These are phyloP conservation scores for Thalassophryne amazonica DNA, from an alignment of 2,797 vertebrate species.

Conservation along the genomic window DNA sequence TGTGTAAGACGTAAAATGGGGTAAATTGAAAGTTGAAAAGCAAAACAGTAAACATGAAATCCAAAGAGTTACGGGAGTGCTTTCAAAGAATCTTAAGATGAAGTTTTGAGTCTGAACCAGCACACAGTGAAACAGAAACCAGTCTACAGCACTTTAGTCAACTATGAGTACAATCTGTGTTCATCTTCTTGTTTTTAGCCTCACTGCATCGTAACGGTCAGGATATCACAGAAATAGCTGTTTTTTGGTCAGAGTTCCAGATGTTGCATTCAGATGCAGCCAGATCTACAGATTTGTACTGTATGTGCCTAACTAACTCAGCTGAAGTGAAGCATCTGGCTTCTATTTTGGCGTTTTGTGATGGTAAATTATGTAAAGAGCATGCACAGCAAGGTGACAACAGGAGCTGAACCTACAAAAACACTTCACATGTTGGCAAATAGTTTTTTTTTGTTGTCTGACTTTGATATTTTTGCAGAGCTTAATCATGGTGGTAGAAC, in stretches of 20 bases:
- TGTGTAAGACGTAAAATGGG: neutral
- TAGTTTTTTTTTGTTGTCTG: constrained; percentile 21
- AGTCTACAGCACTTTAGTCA: constrained; percentile 77
- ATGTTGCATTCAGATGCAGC: constrained; percentile 71
- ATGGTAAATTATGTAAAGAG: constrained; percentile 57
- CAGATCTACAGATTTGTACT: constrained; percentile 75
- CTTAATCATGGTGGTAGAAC: too few species aligned
- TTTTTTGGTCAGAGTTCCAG: constrained; percentile 53
- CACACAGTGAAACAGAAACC: constrained; percentile 31
- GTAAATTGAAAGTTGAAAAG: constrained; percentile 20
- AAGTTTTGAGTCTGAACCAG: constrained; percentile 25
- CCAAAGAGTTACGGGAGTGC: constrained; percentile 70
- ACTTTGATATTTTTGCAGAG: constrained; percentile 7
- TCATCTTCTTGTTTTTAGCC: constrained; percentile 28
- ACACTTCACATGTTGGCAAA: constrained; percentile 30
- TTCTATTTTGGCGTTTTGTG: constrained; percentile 51
- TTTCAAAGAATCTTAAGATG: constrained; percentile 23
- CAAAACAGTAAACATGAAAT: constrained; percentile 51
- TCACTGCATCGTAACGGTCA: constrained; percentile 40
- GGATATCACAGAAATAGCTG: constrained; percentile 28
- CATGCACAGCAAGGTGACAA: constrained; percentile 56
- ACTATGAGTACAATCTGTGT: constrained; percentile 22
- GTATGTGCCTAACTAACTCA: constrained; percentile 77
- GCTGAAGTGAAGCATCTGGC: constrained; percentile 41
- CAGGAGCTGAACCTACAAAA: constrained; percentile 33